Conservation (phyloP, 2,113 vertebrate genomes). For the Rhinichthys klamathensis region DNA sequence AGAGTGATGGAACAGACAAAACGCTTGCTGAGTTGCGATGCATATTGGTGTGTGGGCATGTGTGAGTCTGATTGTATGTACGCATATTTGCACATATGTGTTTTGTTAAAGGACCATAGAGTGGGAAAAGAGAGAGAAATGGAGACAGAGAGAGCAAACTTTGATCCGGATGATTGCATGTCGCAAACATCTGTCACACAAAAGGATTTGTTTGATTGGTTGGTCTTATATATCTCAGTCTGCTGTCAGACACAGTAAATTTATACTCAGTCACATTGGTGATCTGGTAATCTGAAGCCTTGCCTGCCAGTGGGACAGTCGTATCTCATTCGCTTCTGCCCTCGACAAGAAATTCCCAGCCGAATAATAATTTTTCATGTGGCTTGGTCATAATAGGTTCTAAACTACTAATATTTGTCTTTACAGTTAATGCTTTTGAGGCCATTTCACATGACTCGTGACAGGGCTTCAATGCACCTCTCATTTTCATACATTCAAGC, state of each 20-base stretch:
- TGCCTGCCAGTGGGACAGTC: conserved; percentile 63
- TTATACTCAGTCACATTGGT: conserved; percentile 67
- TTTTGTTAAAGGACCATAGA: background rate
- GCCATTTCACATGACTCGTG: background rate
- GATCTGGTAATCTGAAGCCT: conserved; percentile 56
- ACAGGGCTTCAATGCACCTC: background rate
- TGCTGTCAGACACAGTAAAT: conserved; percentile 71
- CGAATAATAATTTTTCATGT: background rate
- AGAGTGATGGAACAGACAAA: background rate
- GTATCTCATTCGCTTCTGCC: conserved; percentile 64
- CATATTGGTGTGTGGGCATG: conserved; percentile 22
- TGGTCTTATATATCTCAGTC: conserved; percentile 69
- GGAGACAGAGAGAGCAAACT: conserved; percentile 57
- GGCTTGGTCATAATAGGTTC: background rate
- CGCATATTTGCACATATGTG: background rate
- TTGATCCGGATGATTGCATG: conserved; percentile 66
- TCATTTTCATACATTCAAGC: background rate
- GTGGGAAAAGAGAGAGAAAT: conserved; percentile 30
- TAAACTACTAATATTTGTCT: background rate
- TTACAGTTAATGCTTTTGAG: background rate
- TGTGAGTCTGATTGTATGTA: conserved; percentile 12
- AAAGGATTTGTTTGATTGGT: conserved; percentile 73
- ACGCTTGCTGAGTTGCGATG: background rate
- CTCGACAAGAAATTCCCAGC: conserved; percentile 41
- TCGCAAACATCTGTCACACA: conserved; percentile 75